Evolutionary conservation across 2,797 vertebrate species (phyloP).

Genomic region (Malurus leucopterus): DNA sequence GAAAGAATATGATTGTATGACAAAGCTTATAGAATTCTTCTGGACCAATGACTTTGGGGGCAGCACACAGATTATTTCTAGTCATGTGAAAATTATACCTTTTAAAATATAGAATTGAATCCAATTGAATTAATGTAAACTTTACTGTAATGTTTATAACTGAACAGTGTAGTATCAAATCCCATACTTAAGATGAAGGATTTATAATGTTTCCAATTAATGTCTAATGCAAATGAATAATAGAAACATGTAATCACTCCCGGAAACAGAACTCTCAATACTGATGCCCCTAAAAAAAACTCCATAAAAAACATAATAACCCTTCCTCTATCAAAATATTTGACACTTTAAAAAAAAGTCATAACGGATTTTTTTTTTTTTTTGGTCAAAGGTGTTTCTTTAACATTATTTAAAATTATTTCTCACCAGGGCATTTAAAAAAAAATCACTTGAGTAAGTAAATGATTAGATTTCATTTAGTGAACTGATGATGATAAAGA

Average conservation of each 20-base stretch:
- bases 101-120: not conserved
- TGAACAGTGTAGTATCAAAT: not conserved
- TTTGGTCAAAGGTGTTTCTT: not conserved
- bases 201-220: not conserved
- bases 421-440: not conserved
- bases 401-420: not conserved
- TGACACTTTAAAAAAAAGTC: not conserved
- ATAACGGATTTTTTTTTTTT: not conserved
- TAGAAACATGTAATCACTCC: not conserved
- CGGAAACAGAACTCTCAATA: not conserved
- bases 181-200: not conserved
- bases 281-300: not conserved
- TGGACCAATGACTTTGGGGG: not conserved
- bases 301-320: not conserved
- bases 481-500: not conserved
- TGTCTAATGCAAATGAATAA: not conserved
- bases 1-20: accelerated
- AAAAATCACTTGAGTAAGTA: not conserved
- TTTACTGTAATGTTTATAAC: not conserved
- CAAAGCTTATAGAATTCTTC: not conserved
- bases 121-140: not conserved
- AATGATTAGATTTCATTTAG: not conserved
- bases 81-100: not conserved
- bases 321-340: not conserved
- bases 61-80: not conserved